Evolutionary conservation across 2,113 vertebrate genomes (phyloP).

Genomic region (Phylloscopus whistleri): DNA sequence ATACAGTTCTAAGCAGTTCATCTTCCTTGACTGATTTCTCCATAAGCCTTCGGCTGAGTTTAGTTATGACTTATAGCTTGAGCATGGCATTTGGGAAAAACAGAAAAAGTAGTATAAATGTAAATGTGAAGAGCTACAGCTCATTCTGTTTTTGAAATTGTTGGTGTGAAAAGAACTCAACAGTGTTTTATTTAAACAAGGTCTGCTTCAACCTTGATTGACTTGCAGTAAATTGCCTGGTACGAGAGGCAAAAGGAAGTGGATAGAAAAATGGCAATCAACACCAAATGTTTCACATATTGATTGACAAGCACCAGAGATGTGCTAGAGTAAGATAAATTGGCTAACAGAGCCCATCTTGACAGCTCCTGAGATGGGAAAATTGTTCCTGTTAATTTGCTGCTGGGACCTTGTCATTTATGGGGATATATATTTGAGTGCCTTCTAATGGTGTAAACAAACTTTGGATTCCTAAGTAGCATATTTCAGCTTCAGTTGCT

Average conservation of each 20-base stretch:
- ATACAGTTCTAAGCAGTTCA: conserved; percentile 10
- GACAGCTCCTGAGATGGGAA: conserved; percentile 83
- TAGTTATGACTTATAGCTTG: conserved; percentile 68
- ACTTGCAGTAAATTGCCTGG: conserved; percentile 86
- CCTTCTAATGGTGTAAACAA: conserved; percentile 83
- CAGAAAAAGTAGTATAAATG: conserved; percentile 73
- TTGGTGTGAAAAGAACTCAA: conserved; percentile 79
- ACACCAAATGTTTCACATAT: conserved; percentile 82
- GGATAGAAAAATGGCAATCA: conserved; percentile 85
- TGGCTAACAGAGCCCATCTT: conserved; percentile 82
- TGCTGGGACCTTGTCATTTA: conserved; percentile 82
- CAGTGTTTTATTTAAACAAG: conserved; percentile 86
- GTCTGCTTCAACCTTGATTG: conserved; percentile 83
- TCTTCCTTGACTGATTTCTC: conserved; percentile 26
- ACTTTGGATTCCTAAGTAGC: conserved; percentile 71
- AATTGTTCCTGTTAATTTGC: conserved; percentile 87
- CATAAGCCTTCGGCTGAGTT: conserved; percentile 44
- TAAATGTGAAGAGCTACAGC: conserved; percentile 79
- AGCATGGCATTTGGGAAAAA: conserved; percentile 64
- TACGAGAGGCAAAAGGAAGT: conserved; percentile 80
- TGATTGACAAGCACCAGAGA: conserved; percentile 87
- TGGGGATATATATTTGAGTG: conserved; percentile 69
- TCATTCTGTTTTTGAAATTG: conserved; percentile 80
- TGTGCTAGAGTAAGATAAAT: conserved; percentile 86
- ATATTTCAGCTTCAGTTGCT: conserved; percentile 54